Base-by-base conservation (phyloP, 2,797 vertebrate genomes). In the Anisognathus igniventris region DNA sequence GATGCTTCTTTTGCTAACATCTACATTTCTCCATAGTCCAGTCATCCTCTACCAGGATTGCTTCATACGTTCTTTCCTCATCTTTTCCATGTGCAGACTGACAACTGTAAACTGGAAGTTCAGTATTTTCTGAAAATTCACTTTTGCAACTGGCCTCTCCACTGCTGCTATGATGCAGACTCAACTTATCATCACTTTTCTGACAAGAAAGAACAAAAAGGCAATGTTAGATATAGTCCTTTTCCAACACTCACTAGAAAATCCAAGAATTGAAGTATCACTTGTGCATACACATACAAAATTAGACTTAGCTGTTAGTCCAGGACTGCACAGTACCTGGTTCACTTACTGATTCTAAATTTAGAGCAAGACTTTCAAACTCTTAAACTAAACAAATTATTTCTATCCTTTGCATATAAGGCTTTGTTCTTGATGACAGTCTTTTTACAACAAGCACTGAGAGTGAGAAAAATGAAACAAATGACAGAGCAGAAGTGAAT, bases 11-110 rank as follows among this genome's bases (percentile, higher is more conserved):
- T 65, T 67, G n/a, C 40, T 42, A 48, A 50, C 11, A 6, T 35
- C 42, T 92, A 97, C 98, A 97, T 98, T 98, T 98, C 53, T 97
- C 96, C 82, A 91, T 37, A 83, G 93, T 89, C 86, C 88, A 93
- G 64, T 83, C 84, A n/a, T 97, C 95, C 37, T 98, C 90, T 2
- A 82, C 85, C 27, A 97, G 74, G 33, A 90, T 33, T 81, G 95
- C 95, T 8, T 97, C 95, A 4, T 65, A 94, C 19, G 44, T 51
- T 85, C 92, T 97, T 71, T 96, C 96, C 68, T 97, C 92, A 10
- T 97, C 86, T 83, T 96, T 97, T 33, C 78, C 66, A 67, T 61
- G 58, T 7, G 90, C 54, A 51, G 84, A 75, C 13, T 95, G 97
- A 82, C 87, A 94, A 14, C 66, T 83, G 25, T 92, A 96, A 2